Conservation (phyloP, 2,797 vertebrate species). For the Poecile montanus region DNA sequence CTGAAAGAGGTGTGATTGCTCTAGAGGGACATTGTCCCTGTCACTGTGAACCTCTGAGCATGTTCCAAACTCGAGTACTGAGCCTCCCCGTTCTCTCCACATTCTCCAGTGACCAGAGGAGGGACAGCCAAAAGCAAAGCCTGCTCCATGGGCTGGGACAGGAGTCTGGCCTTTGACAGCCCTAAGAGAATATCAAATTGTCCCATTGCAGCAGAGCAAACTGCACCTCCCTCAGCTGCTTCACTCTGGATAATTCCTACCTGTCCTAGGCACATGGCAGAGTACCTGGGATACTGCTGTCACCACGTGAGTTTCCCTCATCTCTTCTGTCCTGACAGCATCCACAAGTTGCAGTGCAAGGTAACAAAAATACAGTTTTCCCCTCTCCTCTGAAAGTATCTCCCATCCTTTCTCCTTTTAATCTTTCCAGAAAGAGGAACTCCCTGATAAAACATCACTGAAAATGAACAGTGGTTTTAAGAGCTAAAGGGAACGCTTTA, state of each 20-base stretch:
- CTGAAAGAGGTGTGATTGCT: background rate
- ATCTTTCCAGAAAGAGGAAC: background rate
- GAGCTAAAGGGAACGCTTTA: background rate
- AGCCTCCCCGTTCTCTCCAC: background rate
- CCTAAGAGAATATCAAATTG: background rate
- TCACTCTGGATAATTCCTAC: background rate
- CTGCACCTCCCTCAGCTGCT: background rate
- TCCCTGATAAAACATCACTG: background rate
- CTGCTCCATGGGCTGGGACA: background rate
- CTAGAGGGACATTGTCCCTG: background rate
- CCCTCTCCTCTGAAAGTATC: background rate
- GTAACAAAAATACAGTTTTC: background rate
- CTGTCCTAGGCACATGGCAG: background rate
- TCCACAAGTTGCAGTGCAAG: background rate
- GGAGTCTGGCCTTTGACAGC: background rate
- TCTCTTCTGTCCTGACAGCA: background rate
- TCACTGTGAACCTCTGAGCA: background rate
- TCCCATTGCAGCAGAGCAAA: background rate
- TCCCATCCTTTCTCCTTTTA: background rate
- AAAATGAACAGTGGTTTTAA: background rate
- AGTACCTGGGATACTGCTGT: background rate
- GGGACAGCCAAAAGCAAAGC: background rate
- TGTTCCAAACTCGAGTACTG: background rate
- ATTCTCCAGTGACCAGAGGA: background rate
- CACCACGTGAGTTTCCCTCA: background rate